Percentiles rank a stretch among this genome's conserved stretches.
Evolutionary conservation across 2,797 vertebrate genomes (phyloP).

Genomic region (Cuculus canorus): DNA sequence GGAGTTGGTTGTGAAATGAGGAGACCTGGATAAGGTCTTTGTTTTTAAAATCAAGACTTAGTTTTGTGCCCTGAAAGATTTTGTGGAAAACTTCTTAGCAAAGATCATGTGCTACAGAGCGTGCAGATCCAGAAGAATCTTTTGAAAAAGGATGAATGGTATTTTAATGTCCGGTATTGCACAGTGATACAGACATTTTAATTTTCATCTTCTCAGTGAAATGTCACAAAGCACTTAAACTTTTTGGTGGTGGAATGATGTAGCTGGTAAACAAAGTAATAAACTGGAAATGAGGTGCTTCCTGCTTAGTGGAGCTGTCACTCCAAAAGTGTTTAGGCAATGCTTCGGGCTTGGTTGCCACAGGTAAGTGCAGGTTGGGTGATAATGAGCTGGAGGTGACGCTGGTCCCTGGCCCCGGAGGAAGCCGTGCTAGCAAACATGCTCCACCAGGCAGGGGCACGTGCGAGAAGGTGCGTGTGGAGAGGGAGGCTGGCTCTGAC

Average conservation of each 20-base stretch:
- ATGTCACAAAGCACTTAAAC: not conserved
- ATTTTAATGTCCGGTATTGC: not conserved
- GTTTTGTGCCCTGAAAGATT: not conserved
- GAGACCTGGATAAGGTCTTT: not conserved
- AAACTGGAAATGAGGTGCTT: slow-evolving; percentile 56
- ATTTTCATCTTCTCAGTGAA: not conserved
- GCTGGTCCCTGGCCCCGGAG: not conserved
- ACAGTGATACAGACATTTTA: not conserved
- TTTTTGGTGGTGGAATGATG: not conserved
- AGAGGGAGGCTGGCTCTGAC: not conserved
- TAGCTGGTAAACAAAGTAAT: slow-evolving; percentile 49
- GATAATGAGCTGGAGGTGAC: slow-evolving; percentile 30
- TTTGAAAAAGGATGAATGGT: not conserved
- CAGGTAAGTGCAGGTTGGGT: slow-evolving; percentile 49
- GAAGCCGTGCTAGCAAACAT: not conserved
- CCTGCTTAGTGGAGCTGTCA: slow-evolving; percentile 55
- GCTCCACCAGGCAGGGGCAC: not conserved
- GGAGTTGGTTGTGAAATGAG: not conserved
- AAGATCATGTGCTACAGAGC: not conserved
- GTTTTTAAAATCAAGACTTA: not conserved
- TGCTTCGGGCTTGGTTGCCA: slow-evolving; percentile 15
- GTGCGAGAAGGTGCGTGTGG: not conserved
- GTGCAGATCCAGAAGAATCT: not conserved
- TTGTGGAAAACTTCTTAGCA: not conserved
- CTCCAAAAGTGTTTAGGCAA: not conserved